Evolutionary conservation across 2,113 vertebrate genomes (phyloP).

Genomic region (Corythaeola cristata): DNA sequence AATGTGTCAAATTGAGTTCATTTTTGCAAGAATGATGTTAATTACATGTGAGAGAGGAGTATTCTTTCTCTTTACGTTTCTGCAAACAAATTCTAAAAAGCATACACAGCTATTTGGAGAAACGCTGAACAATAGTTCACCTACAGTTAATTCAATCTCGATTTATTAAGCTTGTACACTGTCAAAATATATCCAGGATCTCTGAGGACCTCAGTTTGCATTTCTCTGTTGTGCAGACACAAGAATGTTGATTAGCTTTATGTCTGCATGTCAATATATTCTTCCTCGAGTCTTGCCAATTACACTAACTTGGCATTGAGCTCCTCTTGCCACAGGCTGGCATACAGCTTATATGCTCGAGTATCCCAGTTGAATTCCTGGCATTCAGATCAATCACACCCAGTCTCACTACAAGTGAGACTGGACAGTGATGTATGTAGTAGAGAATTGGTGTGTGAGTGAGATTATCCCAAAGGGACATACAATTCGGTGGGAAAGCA

Average conservation of each 20-base stretch:
- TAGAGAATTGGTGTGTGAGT: slow-evolving; percentile 12
- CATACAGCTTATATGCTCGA: not conserved
- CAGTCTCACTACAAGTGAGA: not conserved
- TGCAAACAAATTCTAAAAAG: not conserved
- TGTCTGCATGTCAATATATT: not conserved
- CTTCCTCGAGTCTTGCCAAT: not conserved
- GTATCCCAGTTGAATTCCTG: not conserved
- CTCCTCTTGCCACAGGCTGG: not conserved
- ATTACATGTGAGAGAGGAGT: not conserved
- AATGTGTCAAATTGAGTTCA: not conserved
- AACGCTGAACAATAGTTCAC: not conserved
- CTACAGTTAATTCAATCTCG: not conserved
- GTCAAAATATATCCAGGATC: slow-evolving; percentile 1
- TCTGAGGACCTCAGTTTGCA: not conserved
- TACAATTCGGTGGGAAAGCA: not conserved
- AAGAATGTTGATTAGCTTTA: not conserved
- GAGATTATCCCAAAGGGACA: slow-evolving; percentile 40
- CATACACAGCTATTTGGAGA: not conserved
- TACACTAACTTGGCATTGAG: not conserved
- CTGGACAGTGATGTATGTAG: slow-evolving; percentile 49
- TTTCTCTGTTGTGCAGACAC: slow-evolving; percentile 22
- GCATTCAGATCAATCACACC: slow-evolving; percentile 42
- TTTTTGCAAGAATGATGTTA: slow-evolving; percentile 30
- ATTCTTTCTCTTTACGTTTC: not conserved
- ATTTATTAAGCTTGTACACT: slow-evolving; percentile 24